Conservation (phyloP, 2,797 vertebrate species). For the Acrossocheilus wenchowensis region DNA sequence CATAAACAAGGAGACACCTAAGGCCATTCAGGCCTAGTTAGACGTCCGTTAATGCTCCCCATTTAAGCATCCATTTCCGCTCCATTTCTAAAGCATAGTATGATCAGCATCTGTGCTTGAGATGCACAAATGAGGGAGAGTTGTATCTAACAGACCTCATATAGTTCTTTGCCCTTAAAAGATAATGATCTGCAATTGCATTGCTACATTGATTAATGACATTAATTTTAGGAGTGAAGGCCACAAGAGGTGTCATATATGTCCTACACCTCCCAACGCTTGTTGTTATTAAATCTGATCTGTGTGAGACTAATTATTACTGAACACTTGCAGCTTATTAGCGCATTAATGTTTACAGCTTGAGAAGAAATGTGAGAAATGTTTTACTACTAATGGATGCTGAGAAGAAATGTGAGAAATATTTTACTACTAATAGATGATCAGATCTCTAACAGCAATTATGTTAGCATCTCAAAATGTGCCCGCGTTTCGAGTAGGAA, state of each 20-base stretch:
- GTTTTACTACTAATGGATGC: neutral
- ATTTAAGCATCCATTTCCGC: neutral
- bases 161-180: conserved; percentile 17
- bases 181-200: conserved; percentile 16
- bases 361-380: neutral
- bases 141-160: neutral
- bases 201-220: conserved; percentile 21
- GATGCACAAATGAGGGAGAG: neutral
- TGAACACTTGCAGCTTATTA: neutral
- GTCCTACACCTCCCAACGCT: neutral
- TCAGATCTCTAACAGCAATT: neutral
- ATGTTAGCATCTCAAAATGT: neutral
- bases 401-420: neutral
- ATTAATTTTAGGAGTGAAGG: neutral
- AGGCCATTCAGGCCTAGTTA: neutral
- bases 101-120: conserved; percentile 11
- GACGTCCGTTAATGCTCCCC: conserved; percentile 3
- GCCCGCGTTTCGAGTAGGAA: neutral
- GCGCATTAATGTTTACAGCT: neutral
- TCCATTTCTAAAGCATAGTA: conserved; percentile 17
- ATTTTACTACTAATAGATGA: neutral
- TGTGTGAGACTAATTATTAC: neutral
- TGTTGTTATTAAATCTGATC: conserved; percentile 14
- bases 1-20: neutral
- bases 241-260: neutral